Percentiles rank a stretch among this genome's conserved stretches.
Evolutionary conservation across 2,113 vertebrate genomes (phyloP).

Genomic region (Oreochromis aureus): DNA sequence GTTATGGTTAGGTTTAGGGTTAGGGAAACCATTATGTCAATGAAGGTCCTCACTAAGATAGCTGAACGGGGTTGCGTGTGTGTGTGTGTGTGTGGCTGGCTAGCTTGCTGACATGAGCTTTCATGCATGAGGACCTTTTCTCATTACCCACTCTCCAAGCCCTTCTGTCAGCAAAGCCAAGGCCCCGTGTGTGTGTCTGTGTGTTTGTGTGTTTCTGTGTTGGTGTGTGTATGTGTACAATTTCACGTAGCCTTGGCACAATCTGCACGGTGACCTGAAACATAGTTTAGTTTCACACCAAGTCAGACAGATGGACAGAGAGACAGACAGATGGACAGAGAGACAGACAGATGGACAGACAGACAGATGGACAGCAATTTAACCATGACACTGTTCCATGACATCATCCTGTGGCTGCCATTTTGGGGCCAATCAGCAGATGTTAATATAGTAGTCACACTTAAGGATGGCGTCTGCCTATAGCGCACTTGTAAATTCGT

Average conservation of each 20-base stretch:
- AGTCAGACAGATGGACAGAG: conserved; percentile 50
- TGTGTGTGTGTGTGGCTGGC: too few species aligned
- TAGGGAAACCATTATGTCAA: too few species aligned
- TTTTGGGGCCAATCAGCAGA: background rate
- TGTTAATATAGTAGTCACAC: background rate
- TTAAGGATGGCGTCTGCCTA: background rate
- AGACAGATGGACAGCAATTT: conserved; percentile 50
- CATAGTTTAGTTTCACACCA: conserved; percentile 60
- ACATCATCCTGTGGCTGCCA: background rate
- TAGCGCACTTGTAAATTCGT: background rate
- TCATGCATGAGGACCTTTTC: conserved; percentile 65
- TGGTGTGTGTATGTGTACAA: background rate
- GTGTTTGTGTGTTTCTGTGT: background rate
- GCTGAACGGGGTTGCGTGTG: too few species aligned
- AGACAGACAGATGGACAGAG: conserved; percentile 44
- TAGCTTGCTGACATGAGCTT: conserved; percentile 41
- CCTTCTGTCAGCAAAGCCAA: conserved; percentile 49
- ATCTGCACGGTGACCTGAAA: conserved; percentile 52
- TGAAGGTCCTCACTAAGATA: too few species aligned
- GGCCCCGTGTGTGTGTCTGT: background rate
- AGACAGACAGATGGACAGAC: conserved; percentile 50
- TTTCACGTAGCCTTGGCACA: conserved; percentile 39
- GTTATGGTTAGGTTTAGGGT: too few species aligned
- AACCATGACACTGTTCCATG: background rate
- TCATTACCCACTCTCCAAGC: conserved; percentile 54